A percentile compares a stretch with the other conserved stretches of the same genome.
phyloP scores from a whole-genome alignment of 30 jellyfish, hydroid and myxozoan species.

The Aurelia sp. region DNA sequence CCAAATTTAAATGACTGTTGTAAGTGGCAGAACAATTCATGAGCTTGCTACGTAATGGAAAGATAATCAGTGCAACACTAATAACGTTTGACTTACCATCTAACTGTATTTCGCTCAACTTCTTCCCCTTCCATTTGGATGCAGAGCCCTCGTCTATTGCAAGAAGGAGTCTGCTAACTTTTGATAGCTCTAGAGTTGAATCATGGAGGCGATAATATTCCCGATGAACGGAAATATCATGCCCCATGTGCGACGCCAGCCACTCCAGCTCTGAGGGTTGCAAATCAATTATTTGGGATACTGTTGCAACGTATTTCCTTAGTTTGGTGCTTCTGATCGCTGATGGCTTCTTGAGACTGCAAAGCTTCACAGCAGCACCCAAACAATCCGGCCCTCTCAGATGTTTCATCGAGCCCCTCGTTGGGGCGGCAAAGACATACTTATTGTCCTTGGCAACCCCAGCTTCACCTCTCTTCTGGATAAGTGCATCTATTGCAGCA shows the following conservation, averaged over 20 bases:
- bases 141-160: background rate
- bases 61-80: too few species aligned
- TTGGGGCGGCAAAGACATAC: background rate
- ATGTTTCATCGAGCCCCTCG: background rate
- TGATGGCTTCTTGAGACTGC: too few species aligned
- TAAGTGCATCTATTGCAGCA: conserved; percentile 5
- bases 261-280: conserved; percentile 1
- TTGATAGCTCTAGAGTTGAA: conserved; percentile 2
- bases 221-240: conserved; percentile 1
- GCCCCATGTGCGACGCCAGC: conserved; percentile 7
- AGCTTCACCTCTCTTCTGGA: background rate
- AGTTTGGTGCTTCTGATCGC: background rate
- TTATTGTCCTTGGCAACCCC: background rate
- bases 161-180: conserved; percentile 2
- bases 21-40: too few species aligned
- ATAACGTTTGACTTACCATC: too few species aligned
- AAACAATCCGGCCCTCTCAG: background rate
- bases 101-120: too few species aligned
- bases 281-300: background rate
- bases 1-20: too few species aligned
- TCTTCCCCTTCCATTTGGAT: too few species aligned
- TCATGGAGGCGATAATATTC: conserved; percentile 1
- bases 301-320: background rate
- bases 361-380: background rate
- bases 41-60: too few species aligned